Evolutionary conservation across 2,113 vertebrate species (phyloP), one percentile per base, ranked within the genome.

Genomic region (Sinocyclocheilus anophthalmus): DNA sequence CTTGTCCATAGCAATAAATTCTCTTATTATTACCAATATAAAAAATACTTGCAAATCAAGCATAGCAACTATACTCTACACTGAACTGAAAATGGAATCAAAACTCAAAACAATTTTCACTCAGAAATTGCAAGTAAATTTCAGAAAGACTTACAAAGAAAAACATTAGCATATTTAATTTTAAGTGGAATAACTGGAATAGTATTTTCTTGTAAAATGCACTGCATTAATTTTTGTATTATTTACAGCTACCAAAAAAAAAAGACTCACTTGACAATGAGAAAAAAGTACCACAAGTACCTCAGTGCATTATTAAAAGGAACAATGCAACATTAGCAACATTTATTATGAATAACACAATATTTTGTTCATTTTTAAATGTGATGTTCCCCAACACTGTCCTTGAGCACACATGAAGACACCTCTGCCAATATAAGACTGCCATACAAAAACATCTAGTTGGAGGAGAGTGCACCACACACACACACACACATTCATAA

Each of bases 391-490:
- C 26, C 26, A 33, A 59, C 20, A 59, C 57, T 59, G 57, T 59
- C 20, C 20, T 59, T 59, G 57, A 59, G 26, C 69, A 22, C 69
- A 69, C 14, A 69, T 18, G 65, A 69, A 69, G 65, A 69, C 42
- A 76, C 48, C 14, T 33, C 75, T 77, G 14, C 16, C 45, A 55
- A 48, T 55, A 75, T 13, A n/a, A 45, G 88, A 91, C 90, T 90
- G 90, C 76, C 45, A 88, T 57, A 84, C 88, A 90, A 92, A 92
- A 55, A 59, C 83, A 73, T 20, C 42, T 24, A 73, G 59, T 13
- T 12, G 4, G 33, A 72, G 18, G 16, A 48, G 79, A 65, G 75
- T 57, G 80, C 77, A n/a, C 13, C n/a, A 26, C 42, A 53, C 73
- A 50, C 22, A 26, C 45, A 53, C 45, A 20, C 50, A 3, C 13